Evolutionary conservation across 2,888 invertebrate species (phyloP), one percentile per base, ranked within the genome.

Genomic region (Parascotia fuliginaria): DNA sequence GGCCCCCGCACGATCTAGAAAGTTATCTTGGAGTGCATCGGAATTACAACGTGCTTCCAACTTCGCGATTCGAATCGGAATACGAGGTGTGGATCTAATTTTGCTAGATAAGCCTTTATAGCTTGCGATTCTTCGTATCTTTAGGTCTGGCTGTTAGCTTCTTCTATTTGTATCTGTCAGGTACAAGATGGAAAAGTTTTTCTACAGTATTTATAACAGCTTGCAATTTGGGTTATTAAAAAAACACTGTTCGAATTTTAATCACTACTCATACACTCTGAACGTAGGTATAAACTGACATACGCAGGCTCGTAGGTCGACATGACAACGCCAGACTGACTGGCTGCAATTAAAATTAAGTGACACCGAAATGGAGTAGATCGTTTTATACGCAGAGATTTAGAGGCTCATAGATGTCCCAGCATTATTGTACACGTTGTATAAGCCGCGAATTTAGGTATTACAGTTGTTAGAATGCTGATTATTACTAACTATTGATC

Each of bases 1-100:
- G 78, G 81, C 78, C 74, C 77, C 70, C 75, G 66, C 79, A 75
- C 83, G 79, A 86, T 83, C 83, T 71, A 64, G 75, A 79, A 84
- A 89, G 85, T 87, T 88, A 87, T 87, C 85, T 83, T 71, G 71
- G 73, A 89, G 87, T 87, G 87, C 89, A 89, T 87, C 79, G 83
- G 79, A 82, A 87, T 86, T 89, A 86, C 87, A 84, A 82, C 83
- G 81, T 84, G 75, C 81, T 79, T 68, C 75, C 71, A 86, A 86
- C 80, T 86, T 86, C 66, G 77, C 77, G 79, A 85, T 86, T 81
- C 78, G 81, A 81, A 81, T 82, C 75, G 70, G 70, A 72, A 74
- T 79, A 77, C 71, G 77, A 68, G 67, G 57, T 75, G 55, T 28
- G 34, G 73, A 67, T 44, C 42, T 69, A 70, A 11, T 59, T 22